Base-by-base conservation (phyloP, 2,113 vertebrate species). In the Colinus virginianus region DNA sequence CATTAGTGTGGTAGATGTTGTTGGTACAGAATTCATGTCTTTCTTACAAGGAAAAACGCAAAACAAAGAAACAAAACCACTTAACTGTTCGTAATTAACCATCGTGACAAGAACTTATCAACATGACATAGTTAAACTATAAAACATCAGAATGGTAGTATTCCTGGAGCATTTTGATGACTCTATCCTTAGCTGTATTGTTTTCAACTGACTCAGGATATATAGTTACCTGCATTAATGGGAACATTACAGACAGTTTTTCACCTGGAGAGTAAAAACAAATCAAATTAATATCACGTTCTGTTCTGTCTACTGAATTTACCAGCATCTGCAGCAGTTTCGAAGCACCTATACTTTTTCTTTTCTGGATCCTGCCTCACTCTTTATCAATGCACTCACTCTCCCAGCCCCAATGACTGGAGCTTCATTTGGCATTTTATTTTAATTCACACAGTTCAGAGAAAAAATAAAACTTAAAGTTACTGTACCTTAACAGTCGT, bases 401-500 rank as follows among this genome's bases (percentile, higher is more conserved):
- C 62, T 40, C 15, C 82, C 67, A 87, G 74, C 45, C 55, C 46
- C 82, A 94, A 92, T 90, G 78, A 94, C 12, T 87, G 68, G 62
- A 95, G 86, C 61, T 85, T 68, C 56, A 88, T 87, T 96, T 95
- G 80, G 89, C 95, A 96, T 89, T 90, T 46, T 62, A 87, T 93
- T 96, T 78, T 72, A 93, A 96, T 96, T 97, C 94, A 92, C 28
- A 17, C 55, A 80, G 90, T 96, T 96, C 86, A 90, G 93, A 96
- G 87, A 94, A 97, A 97, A 97, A 97, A 97, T 85, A 97, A 97
- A 97, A 98, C 94, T 97, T 97, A 97, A 98, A 98, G 97, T 98
- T 98, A 98, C 97, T 98, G 97, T 98, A 97, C 97, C 98, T 98
- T 98, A 97, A 97, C 97, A 96, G 98, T 97, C 96, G 95, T 96